phyloP scores from a whole-genome alignment of 2,113 vertebrate species.

The Eurypyga helias region DNA sequence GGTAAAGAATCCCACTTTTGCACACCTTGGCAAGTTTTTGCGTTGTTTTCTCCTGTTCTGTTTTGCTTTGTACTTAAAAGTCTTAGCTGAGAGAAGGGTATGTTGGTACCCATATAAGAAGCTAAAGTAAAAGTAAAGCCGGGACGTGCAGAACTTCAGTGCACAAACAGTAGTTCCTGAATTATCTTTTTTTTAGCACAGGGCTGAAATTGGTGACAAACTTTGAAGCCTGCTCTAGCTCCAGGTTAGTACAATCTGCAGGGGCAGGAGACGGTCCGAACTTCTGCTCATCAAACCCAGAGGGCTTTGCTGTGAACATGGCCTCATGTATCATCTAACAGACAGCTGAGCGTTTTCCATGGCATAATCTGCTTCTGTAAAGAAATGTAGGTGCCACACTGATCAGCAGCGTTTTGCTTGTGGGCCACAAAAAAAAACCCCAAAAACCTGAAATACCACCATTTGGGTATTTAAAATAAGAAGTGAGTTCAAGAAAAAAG shows the following conservation, averaged over 20 bases:
- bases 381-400: conserved; percentile 49
- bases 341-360: conserved; percentile 18
- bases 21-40: background rate
- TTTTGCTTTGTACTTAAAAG: background rate
- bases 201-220: background rate
- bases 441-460: conserved; percentile 55
- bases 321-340: conserved; percentile 46
- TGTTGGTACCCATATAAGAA: fast-evolving
- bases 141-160: background rate
- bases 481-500: background rate
- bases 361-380: conserved; percentile 49
- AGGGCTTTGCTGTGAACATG: conserved; percentile 42
- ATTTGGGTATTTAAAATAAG: conserved; percentile 24
- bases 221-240: background rate
- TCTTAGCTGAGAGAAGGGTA: background rate
- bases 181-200: background rate
- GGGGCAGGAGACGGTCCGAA: background rate
- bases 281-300: conserved; percentile 28
- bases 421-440: conserved; percentile 45
- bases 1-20: background rate
- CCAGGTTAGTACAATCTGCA: background rate
- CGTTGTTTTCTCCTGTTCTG: background rate
- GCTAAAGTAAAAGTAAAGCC: background rate
- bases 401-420: conserved; percentile 59
- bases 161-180: background rate